These are phyloP conservation scores for Caenorhabditis macrosperma DNA, from an alignment of 2,888 invertebrate genomes.

Conservation along the genomic window DNA sequence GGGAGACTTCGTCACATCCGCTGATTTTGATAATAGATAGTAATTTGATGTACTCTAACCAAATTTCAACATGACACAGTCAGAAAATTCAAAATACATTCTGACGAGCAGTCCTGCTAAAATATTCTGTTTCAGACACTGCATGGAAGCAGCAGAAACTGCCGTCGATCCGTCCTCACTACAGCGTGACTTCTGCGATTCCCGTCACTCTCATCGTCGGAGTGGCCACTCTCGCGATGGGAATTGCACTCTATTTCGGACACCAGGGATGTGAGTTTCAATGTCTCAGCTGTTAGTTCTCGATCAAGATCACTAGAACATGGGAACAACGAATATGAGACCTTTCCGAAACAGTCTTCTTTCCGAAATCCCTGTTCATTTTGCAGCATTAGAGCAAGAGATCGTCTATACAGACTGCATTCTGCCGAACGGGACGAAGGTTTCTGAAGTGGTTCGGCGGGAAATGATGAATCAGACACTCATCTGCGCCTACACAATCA, in stretches of 20 bases:
- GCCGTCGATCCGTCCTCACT: constrained; percentile 64
- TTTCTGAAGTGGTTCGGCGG: neutral
- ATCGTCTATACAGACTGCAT: constrained; percentile 70
- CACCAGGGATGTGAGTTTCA: constrained; percentile 55
- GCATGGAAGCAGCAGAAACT: constrained; percentile 72
- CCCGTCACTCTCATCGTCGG: constrained; percentile 57
- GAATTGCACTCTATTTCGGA: constrained; percentile 61
- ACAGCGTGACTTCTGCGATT: constrained; percentile 61
- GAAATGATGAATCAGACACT: constrained; percentile 37
- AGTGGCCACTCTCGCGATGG: constrained; percentile 53
- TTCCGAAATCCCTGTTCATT: neutral
- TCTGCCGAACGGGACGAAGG: constrained; percentile 35
- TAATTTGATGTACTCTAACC: no score
- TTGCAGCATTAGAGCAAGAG: constrained; percentile 66
- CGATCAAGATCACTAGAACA: neutral
- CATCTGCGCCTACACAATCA: constrained; percentile 54
- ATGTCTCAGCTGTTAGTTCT: neutral
- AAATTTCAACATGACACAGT: no score
- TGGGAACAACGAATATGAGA: neutral
- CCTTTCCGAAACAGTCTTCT: neutral
- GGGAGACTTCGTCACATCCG: no score
- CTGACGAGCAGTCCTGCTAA: no score
- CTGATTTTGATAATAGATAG: no score
- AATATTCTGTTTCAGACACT: constrained; percentile 44
- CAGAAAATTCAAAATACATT: no score